These are phyloP conservation scores for Augiades crinisus DNA, from an alignment of 2,888 invertebrate genomes.

Conservation along the genomic window DNA sequence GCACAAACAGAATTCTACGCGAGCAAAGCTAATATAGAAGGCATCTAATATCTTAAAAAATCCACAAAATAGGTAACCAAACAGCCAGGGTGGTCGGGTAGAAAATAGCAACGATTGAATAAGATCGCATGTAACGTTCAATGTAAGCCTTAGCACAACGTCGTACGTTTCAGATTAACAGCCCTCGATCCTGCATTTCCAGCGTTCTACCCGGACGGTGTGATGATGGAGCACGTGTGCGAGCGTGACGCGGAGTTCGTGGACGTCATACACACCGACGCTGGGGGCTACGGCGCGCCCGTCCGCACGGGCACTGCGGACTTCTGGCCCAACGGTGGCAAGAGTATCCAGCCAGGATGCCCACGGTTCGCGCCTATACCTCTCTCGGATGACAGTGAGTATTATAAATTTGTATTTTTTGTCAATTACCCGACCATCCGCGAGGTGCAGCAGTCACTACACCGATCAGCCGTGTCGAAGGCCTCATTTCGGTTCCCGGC, in stretches of 20 bases:
- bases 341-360: conserved; percentile 82
- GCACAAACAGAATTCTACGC: too few species aligned
- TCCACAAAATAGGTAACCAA: too few species aligned
- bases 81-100: too few species aligned
- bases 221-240: conserved; percentile 72
- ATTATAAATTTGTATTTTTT: too few species aligned
- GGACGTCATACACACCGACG: conserved; percentile 87
- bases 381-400: conserved; percentile 75
- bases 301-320: conserved; percentile 80
- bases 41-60: too few species aligned
- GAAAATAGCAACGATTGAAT: too few species aligned
- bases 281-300: conserved; percentile 82
- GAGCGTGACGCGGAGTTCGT: conserved; percentile 81
- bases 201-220: conserved; percentile 77
- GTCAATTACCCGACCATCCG: too few species aligned
- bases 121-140: neutral
- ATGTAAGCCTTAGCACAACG: neutral
- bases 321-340: conserved; percentile 84
- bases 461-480: too few species aligned
- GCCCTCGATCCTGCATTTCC: conserved; percentile 84
- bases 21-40: too few species aligned
- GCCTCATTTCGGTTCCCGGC: too few species aligned
- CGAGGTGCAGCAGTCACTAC: too few species aligned
- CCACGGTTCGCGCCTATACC: conserved; percentile 75
- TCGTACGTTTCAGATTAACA: conserved; percentile 67